Evolutionary conservation across 2,797 vertebrate species (phyloP), one percentile per base, ranked within the genome.

Genomic region (Tragopan temminckii): DNA sequence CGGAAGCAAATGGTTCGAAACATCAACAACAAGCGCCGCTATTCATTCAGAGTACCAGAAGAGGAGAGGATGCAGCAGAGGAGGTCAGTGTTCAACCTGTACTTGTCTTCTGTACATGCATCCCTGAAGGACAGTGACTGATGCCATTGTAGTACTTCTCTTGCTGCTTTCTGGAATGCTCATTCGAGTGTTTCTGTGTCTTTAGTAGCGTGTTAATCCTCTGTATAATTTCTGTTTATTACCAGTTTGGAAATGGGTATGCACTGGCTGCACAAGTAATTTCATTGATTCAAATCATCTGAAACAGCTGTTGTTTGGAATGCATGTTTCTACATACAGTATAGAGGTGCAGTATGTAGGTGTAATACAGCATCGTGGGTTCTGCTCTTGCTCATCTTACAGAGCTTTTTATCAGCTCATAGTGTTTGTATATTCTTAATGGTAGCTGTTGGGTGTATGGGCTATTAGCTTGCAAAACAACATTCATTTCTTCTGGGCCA

Each of bases 1-100:
- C 98, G 99, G 94, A 99, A 99, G 97, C 99, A 99, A 97, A 99
- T 99, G 99, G 99, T 99, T 88, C 98, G 99, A 94, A 99, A 98
- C 97, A 98, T 99, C 95, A 99, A 98, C 97, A 99, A 99, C 97
- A 99, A 99, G 97, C 98, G 99, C 11, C 99, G 99, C 86, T 99
- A 99, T 91, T 99, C 99, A 36, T 99, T 99, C 98, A 97, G 99
- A 66, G 98, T 99, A 59, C 99, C 99, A 0, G 99, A 99, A 93
- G 99, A 99, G 75, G 99, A 99, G 94, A 98, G 99, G 71, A 98
- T 99, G 89, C 99, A 99, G 85, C 99, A 99, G 97, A 98, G 99
- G 94, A 99, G 99, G 99, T 99, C 82, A 7, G 85, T 95, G 48
- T 85, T 93, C 80, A 87, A 68, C 71, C 42, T 90, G 35, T 91